Conservation (phyloP, 2,113 vertebrate species). For the Gopherus flavomarginatus region DNA sequence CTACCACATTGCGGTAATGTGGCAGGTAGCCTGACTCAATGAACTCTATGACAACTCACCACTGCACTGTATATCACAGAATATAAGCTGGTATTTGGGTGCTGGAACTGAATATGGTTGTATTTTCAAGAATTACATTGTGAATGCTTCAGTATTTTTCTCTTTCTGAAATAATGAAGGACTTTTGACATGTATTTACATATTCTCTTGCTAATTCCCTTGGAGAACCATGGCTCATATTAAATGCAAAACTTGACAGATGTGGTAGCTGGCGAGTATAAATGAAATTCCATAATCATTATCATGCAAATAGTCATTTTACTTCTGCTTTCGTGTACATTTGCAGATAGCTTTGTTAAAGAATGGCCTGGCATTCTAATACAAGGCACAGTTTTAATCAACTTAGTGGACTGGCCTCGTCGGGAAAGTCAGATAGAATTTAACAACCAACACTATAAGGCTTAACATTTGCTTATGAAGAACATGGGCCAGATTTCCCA, state of each 20-base stretch:
- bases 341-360: not conserved
- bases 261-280: slow-evolving; percentile 30
- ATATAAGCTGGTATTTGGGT: not conserved
- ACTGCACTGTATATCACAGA: not conserved
- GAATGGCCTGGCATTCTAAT: not conserved
- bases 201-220: slow-evolving; percentile 45
- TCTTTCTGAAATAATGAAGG: not conserved
- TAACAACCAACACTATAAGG: not conserved
- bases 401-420: not conserved
- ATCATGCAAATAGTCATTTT: slow-evolving; percentile 44
- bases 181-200: not conserved
- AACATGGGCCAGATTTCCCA: not conserved
- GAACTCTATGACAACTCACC: not conserved
- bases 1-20: not conserved
- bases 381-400: not conserved
- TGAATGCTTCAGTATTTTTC: not conserved
- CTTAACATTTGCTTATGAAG: not conserved
- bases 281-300: slow-evolving; percentile 49
- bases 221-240: slow-evolving; percentile 43
- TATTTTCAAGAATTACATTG: not conserved
- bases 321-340: not conserved
- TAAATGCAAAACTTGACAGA: slow-evolving; percentile 48
- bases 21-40: not conserved
- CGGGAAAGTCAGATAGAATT: not conserved
- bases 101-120: not conserved